Evolutionary conservation across 1,140 invertebrate genomes (phyloP), one percentile per base, ranked within the genome.

Genomic region (Bradysia coprophila): DNA sequence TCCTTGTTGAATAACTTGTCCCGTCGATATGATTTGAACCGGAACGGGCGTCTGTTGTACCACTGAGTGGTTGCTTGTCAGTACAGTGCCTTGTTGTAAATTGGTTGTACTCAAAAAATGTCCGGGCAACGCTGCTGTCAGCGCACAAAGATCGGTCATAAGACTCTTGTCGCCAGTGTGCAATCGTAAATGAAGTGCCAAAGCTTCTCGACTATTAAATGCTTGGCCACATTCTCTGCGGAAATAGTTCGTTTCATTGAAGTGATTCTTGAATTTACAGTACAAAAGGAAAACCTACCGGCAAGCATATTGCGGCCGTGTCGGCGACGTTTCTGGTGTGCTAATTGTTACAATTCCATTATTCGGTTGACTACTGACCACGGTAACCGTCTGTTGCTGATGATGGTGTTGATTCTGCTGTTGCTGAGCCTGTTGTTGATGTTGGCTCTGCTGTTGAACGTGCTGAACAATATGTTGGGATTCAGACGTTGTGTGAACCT

Each of bases 81-180:
- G 54, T 16, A 60, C 58, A 3, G 43, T 46, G 31, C 64, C 60
- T 48, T 66, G 65, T 58, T 70, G 68, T 32, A 67, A 52, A 49
- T 62, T 61, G 22, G 65, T 61, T 33, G 68, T 65, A 49, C 68
- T 73, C 37, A 73, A 59, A 42, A 73, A 72, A 49, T 73, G 69
- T 43, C 73, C 72, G 41, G 76, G 75, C 52, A 82, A 66, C 37
- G 79, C 76, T 37, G 79, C 78, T 22, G 79, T 81, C 47, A 82
- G 65, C 39, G 80, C 81, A 64, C 85, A 89, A 51, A 86, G 67
- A 62, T 87, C 82, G 46, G 83, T 88, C 41, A 85, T 80, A 51
- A 82, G 77, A 38, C 82, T 84, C 51, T 82, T 74, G 56, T 85
- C 79, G 42, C 81, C 84, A 44, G 78, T 77, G 63, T 89, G 86